phyloP scores from a whole-genome alignment of 2,113 vertebrate genomes.

The Loxodonta africana region DNA sequence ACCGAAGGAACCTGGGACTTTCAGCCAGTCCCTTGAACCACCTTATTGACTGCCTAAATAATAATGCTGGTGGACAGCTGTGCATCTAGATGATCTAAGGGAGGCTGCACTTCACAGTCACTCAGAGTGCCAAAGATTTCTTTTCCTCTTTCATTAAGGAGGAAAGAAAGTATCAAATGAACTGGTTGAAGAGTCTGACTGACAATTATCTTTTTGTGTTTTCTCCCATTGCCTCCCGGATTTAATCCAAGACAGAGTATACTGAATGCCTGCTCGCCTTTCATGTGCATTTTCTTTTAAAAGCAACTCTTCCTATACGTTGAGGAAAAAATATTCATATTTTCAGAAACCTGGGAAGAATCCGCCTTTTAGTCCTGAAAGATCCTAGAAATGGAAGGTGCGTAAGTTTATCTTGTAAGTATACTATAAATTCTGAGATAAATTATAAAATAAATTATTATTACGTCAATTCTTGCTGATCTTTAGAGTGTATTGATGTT shows the following conservation, averaged over 20 bases:
- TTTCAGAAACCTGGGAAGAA: slow-evolving; percentile 45
- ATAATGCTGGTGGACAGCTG: background rate
- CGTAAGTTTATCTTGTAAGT: background rate
- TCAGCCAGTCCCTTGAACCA: background rate
- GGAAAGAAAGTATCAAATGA: slow-evolving; percentile 26
- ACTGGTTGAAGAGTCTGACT: background rate
- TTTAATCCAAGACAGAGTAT: slow-evolving; percentile 35
- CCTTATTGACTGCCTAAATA: background rate
- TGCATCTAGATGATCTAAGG: background rate
- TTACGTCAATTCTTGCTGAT: background rate
- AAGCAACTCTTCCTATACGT: background rate
- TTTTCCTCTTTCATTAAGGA: slow-evolving; percentile 49
- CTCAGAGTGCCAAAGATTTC: slow-evolving; percentile 4
- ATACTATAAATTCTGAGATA: background rate
- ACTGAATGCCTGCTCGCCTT: slow-evolving; percentile 18
- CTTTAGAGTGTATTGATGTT: background rate
- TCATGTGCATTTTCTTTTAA: background rate
- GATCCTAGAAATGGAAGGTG: background rate
- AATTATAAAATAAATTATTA: slow-evolving; percentile 28
- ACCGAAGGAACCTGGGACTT: background rate
- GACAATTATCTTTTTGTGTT: background rate
- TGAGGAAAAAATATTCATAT: slow-evolving; percentile 25
- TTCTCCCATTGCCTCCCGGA: background rate
- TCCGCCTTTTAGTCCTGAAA: background rate
- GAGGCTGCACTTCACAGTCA: background rate